Percentiles rank a stretch among this genome's conserved stretches.
Evolutionary conservation across 1,140 invertebrate genomes (phyloP).

Genomic region (Calliopsis andreniformis): DNA sequence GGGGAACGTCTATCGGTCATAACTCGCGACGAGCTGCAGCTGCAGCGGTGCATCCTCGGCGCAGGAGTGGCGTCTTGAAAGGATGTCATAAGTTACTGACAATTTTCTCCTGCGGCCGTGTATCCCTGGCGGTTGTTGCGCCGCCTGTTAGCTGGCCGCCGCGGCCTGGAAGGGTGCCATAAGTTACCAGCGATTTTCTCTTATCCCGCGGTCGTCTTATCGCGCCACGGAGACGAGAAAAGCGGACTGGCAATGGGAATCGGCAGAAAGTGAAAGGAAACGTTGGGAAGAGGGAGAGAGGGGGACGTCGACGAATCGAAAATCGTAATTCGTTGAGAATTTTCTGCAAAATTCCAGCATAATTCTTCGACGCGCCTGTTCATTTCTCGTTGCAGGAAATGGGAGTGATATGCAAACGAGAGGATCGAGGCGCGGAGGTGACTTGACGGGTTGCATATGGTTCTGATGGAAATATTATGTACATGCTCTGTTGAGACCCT

Average conservation of each 20-base stretch:
- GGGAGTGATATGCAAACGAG: too few species aligned
- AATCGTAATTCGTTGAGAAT: too few species aligned
- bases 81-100: constrained; percentile 38
- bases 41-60: constrained; percentile 7
- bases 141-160: neutral
- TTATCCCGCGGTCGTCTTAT: constrained; percentile 10
- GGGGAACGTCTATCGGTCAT: constrained; percentile 4
- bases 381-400: too few species aligned
- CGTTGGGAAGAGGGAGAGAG: neutral
- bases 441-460: too few species aligned
- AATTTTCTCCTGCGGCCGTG: constrained; percentile 17
- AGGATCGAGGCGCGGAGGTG: too few species aligned
- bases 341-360: too few species aligned
- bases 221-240: neutral
- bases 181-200: constrained; percentile 11
- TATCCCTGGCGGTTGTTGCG: neutral
- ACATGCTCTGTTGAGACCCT: too few species aligned
- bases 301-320: neutral
- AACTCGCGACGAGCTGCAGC: constrained; percentile 5
- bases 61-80: constrained; percentile 24
- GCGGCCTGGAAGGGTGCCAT: neutral
- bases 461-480: too few species aligned
- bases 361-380: too few species aligned
- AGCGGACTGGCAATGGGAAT: neutral
- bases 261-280: constrained; percentile 31